Conservation (phyloP, 2,888 invertebrate genomes). For the Flexamia atlantica region DNA sequence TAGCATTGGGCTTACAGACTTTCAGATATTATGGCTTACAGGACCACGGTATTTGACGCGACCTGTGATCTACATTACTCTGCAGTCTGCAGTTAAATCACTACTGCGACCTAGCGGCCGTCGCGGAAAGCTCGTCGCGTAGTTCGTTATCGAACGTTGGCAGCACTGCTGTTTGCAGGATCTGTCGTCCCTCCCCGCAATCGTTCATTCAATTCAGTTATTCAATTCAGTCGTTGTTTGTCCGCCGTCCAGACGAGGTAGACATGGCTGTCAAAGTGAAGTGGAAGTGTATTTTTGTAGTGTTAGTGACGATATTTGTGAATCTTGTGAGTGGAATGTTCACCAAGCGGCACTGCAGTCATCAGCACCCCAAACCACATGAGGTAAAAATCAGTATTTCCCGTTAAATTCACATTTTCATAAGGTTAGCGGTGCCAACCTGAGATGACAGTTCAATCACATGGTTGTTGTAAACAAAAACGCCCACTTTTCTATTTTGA, state of each 20-base stretch:
- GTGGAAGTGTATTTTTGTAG: constrained; percentile 64
- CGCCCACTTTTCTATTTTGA: neutral
- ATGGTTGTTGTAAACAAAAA: constrained; percentile 41
- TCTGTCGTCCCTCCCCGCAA: neutral
- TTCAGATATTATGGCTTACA: too few species aligned
- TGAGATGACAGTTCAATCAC: constrained; percentile 11
- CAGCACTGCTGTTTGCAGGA: constrained; percentile 33
- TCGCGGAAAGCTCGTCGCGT: neutral
- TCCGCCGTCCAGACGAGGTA: neutral
- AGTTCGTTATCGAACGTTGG: constrained; percentile 30
- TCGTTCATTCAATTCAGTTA: too few species aligned
- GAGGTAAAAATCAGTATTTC: constrained; percentile 70
- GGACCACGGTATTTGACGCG: too few species aligned
- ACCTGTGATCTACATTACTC: too few species aligned
- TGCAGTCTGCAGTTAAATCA: too few species aligned
- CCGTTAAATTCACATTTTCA: neutral
- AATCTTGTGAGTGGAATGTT: constrained; percentile 68
- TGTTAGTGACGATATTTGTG: constrained; percentile 66
- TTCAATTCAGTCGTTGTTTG: constrained; percentile 58
- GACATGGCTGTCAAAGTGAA: constrained; percentile 69
- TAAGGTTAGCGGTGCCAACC: neutral
- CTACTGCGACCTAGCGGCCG: constrained; percentile 6
- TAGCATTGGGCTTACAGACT: too few species aligned
- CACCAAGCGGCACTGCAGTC: constrained; percentile 71
- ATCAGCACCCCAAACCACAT: constrained; percentile 71